A percentile compares a stretch with the other conserved stretches of the same genome.
Evolutionary conservation across 2,797 vertebrate genomes (phyloP).

Genomic region (Sciaenops ocellatus): DNA sequence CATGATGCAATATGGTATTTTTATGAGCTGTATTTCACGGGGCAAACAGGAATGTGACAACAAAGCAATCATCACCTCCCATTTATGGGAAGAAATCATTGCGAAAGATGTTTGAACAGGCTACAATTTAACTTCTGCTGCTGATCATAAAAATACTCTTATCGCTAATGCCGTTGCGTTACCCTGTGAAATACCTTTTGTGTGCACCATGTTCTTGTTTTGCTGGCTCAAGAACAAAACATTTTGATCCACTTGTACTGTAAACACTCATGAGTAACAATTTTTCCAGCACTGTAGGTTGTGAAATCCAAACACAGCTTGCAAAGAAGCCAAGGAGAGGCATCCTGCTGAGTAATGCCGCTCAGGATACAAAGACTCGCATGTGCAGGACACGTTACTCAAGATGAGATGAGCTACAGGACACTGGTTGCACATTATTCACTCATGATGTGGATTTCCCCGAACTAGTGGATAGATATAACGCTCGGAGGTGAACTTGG

Average conservation of each 20-base stretch:
- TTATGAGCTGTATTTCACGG: conserved; percentile 9
- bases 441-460: conserved; percentile 15
- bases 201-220: conserved; percentile 14
- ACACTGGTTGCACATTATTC: background rate
- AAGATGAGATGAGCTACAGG: background rate
- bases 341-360: conserved; percentile 30
- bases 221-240: conserved; percentile 45
- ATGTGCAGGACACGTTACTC: background rate
- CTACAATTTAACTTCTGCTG: conserved; percentile 7
- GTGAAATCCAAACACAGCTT: conserved; percentile 36
- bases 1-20: conserved; percentile 26
- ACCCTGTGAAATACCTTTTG: background rate
- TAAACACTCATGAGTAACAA: conserved; percentile 19
- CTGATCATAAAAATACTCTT: conserved; percentile 37
- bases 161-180: conserved; percentile 11
- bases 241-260: conserved; percentile 36
- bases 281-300: conserved; percentile 1
- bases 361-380: background rate
- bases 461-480: background rate
- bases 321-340: background rate
- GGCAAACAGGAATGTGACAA: background rate
- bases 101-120: conserved; percentile 7
- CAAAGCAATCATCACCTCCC: background rate
- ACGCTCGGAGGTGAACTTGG: conserved; percentile 7
- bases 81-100: background rate